Conservation (phyloP, 2,113 vertebrate genomes). For the Myrmecobius fasciatus region DNA sequence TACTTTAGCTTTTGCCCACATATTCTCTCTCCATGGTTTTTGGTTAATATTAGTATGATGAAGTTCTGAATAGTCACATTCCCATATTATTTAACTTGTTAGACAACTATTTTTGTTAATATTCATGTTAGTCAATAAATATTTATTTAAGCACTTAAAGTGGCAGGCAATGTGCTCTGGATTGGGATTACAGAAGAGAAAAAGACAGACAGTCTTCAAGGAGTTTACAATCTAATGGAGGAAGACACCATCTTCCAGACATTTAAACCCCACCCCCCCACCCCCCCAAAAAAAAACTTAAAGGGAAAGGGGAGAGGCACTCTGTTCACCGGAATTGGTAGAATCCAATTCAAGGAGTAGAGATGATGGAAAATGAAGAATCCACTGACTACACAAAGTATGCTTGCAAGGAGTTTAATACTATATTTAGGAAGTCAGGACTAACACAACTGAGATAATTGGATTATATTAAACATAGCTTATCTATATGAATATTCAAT, state of each 20-base stretch:
- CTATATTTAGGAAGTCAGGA: not conserved
- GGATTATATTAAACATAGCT: not conserved
- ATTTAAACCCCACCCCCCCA: rapidly evolving
- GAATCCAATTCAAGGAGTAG: not conserved
- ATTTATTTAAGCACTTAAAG: not conserved
- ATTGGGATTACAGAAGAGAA: not conserved
- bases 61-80: not conserved
- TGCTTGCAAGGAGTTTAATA: not conserved
- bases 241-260: not conserved
- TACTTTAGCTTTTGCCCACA: not conserved
- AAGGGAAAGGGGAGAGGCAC: not conserved
- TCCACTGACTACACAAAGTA: not conserved
- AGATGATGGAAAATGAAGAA: not conserved
- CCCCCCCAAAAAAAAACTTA: not conserved
- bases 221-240: not conserved
- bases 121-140: not conserved
- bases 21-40: not conserved
- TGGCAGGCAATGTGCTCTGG: not conserved
- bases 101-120: not conserved
- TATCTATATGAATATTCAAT: not conserved
- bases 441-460: not conserved
- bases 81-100: not conserved
- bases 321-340: not conserved
- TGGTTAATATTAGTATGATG: not conserved
- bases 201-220: not conserved